phyloP scores from a whole-genome alignment of 2,113 vertebrate species.

The Lasiurus cinereus region DNA sequence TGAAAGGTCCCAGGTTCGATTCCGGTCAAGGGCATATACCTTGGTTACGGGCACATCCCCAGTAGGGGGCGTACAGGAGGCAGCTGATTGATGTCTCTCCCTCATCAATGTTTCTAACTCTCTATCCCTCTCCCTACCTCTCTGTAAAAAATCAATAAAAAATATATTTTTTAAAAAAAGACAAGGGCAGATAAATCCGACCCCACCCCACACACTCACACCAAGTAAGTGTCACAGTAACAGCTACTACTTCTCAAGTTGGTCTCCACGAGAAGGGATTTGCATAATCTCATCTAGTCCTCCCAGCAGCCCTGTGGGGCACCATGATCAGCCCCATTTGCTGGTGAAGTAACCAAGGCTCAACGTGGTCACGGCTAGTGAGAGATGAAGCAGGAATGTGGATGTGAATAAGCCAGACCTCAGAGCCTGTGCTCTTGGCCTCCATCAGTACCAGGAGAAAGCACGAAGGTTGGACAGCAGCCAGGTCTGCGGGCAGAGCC shows the following conservation, averaged over 20 bases:
- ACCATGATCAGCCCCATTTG: not conserved
- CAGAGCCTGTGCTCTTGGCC: not conserved
- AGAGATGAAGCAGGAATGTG: not conserved
- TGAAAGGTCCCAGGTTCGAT: too few species aligned
- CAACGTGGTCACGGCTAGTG: not conserved
- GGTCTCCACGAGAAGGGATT: not conserved
- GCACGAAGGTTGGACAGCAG: not conserved
- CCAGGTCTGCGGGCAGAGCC: not conserved
- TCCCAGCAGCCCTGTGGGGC: accelerated
- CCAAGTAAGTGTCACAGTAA: not conserved
- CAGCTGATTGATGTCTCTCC: too few species aligned
- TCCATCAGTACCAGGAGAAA: not conserved
- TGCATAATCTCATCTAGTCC: not conserved
- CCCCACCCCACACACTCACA: not conserved
- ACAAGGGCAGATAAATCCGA: not conserved
- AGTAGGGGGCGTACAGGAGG: too few species aligned
- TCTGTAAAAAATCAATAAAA: too few species aligned
- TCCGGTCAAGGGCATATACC: too few species aligned
- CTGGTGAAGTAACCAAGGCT: not conserved
- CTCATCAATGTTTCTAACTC: too few species aligned
- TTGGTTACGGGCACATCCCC: too few species aligned
- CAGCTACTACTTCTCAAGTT: not conserved
- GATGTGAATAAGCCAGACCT: not conserved
- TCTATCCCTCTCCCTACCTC: too few species aligned
- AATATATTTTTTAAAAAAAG: not conserved